Conservation (phyloP, 2,113 vertebrate genomes). For the Esox niger region DNA sequence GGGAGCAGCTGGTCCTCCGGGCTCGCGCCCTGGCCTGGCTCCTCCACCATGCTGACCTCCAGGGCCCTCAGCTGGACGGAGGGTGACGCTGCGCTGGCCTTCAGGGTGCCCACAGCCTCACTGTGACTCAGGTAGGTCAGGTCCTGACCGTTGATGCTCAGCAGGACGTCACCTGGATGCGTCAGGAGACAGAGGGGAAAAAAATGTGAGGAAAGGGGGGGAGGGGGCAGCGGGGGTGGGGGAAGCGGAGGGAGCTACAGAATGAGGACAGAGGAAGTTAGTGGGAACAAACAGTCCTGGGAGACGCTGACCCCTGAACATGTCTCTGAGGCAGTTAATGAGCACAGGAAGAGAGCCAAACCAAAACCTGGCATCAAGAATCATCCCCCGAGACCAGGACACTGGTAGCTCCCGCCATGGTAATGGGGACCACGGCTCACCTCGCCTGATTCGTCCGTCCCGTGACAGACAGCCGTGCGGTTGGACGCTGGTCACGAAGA, state of each 20-base stretch:
- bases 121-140: conserved; percentile 92
- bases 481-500: conserved; percentile 97
- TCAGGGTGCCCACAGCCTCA: conserved; percentile 92
- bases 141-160: conserved; percentile 95
- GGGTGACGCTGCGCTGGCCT: conserved; percentile 88
- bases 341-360: conserved; percentile 9
- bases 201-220: background rate
- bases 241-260: background rate
- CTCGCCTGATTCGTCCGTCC: conserved; percentile 93
- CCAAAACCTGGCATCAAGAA: background rate
- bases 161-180: conserved; percentile 84
- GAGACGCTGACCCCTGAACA: background rate
- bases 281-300: background rate
- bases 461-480: conserved; percentile 93
- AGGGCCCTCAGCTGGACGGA: conserved; percentile 86
- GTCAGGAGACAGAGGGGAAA: background rate
- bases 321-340: too few relatives aligned
- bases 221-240: background rate
- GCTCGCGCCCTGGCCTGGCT: conserved; percentile 70
- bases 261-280: background rate
- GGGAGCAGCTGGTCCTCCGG: conserved; percentile 73
- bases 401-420: background rate
- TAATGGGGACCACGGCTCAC: conserved; percentile 56
- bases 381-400: too few relatives aligned
- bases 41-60: conserved; percentile 87